Conservation (phyloP, 2,113 vertebrate genomes). For the Anguilla rostrata region DNA sequence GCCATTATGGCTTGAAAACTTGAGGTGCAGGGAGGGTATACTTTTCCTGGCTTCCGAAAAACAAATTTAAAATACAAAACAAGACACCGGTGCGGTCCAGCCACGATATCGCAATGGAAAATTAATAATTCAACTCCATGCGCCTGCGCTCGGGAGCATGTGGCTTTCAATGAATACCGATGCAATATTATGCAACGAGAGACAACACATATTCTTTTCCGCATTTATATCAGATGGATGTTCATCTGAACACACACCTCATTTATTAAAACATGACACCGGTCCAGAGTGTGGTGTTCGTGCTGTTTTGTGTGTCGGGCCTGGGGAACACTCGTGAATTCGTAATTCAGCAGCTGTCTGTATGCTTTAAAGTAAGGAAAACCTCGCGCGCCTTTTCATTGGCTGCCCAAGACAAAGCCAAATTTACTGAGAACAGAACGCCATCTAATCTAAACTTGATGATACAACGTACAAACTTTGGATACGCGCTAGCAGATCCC, state of each 20-base stretch:
- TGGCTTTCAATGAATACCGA: not conserved
- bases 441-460: not conserved
- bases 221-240: too few species aligned
- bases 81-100: not conserved
- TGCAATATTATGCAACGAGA: not conserved
- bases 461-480: not conserved
- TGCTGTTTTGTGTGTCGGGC: too few species aligned
- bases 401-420: too few species aligned
- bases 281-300: too few species aligned
- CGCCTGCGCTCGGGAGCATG: not conserved
- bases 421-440: too few species aligned
- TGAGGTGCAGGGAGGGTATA: too few species aligned
- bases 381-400: not conserved
- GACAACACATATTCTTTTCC: too few species aligned
- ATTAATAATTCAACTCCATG: not conserved
- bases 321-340: too few species aligned
- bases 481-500: not conserved
- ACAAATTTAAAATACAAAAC: not conserved
- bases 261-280: too few species aligned
- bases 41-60: not conserved
- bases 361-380: not conserved
- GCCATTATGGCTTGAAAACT: too few species aligned
- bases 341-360: too few species aligned
- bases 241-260: too few species aligned
- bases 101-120: not conserved